Evolutionary conservation across 2,888 invertebrate species (phyloP), one percentile per base, ranked within the genome.

Genomic region (Desoria tigrina): DNA sequence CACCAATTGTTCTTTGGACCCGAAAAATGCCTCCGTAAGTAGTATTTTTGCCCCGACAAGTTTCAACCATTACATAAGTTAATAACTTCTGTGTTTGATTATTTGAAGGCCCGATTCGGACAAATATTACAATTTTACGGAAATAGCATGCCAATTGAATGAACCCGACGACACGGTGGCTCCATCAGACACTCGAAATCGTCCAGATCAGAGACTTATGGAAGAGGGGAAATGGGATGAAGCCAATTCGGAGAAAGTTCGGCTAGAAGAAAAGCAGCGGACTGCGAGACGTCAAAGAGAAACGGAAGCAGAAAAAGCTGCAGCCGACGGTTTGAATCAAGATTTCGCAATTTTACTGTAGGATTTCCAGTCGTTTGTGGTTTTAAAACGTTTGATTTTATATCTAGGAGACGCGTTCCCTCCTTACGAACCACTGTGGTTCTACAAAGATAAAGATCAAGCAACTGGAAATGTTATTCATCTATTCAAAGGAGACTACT

Each of bases 171-270:
- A 88, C 4, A 90, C 87, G 69, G 88, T 98, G 28, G 95, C 96
- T 58, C 97, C 97, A 11, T 96, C 98, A 0, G 99, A 99, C 84
- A 89, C 92, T 60, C 86, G 97, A 37, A 81, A 85, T 60, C 85
- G 99, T 63, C 98, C 98, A 65, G 99, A 99, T 85, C 99, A 99
- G 83, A 86, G 98, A 59, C 85, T 95, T 76, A 99, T 99, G 98
- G 97, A 98, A 82, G 86, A 91, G 69, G 95, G 94, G 2, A 83
- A 84, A 61, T 94, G 95, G 92, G 91, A 95, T 78, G 90, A 90
- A 72, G 94, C 95, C 66, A 96, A 96, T 81, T 79, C 83, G 1
- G 91, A 92, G 80, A 93, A 94, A 80, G 80, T 92, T 32, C 84
- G 86, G 66, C 84, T 99, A 27, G 99, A 99, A 81, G 98, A 99